phyloP scores from a whole-genome alignment of 2,888 invertebrate genomes.

The Calliopum simillimum region DNA sequence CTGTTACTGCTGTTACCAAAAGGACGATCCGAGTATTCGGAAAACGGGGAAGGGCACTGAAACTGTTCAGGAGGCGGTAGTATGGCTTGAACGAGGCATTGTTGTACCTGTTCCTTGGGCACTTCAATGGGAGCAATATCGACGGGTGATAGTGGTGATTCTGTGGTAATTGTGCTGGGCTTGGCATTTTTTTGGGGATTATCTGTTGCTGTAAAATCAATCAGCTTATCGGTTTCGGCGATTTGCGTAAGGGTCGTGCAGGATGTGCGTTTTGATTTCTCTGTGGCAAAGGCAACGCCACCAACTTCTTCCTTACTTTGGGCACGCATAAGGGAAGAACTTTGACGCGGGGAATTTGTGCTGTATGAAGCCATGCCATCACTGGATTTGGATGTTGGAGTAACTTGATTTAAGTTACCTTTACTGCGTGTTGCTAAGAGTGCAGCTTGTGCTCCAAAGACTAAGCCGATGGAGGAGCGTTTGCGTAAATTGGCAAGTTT shows the following conservation, averaged over 20 bases:
- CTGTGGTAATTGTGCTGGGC: conserved; percentile 31
- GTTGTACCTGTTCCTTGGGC: conserved; percentile 62
- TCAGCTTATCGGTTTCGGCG: conserved; percentile 57
- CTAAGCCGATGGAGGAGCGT: conserved; percentile 66
- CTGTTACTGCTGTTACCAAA: conserved; percentile 70
- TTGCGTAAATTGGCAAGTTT: conserved; percentile 63
- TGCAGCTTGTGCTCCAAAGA: conserved; percentile 66
- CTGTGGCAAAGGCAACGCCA: conserved; percentile 75
- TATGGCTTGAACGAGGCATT: conserved; percentile 74
- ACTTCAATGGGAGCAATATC: conserved; percentile 64
- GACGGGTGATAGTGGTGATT: conserved; percentile 61
- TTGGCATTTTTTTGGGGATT: conserved; percentile 44
- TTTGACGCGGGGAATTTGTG: conserved; percentile 46
- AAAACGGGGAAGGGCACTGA: conserved; percentile 75
- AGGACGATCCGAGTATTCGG: conserved; percentile 73
- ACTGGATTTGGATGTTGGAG: conserved; percentile 61
- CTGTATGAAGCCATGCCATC: conserved; percentile 53
- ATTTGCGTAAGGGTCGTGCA: conserved; percentile 61
- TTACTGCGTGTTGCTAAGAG: conserved; percentile 64
- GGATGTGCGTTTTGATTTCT: conserved; percentile 72
- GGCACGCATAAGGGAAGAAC: conserved; percentile 49
- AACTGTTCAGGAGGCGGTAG: conserved; percentile 82
- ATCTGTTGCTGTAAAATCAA: conserved; percentile 51
- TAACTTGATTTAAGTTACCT: conserved; percentile 60
- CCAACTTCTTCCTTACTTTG: conserved; percentile 64